Evolutionary conservation across 2,888 invertebrate species (phyloP).

Genomic region (Drosophila nr. perissopoda): DNA sequence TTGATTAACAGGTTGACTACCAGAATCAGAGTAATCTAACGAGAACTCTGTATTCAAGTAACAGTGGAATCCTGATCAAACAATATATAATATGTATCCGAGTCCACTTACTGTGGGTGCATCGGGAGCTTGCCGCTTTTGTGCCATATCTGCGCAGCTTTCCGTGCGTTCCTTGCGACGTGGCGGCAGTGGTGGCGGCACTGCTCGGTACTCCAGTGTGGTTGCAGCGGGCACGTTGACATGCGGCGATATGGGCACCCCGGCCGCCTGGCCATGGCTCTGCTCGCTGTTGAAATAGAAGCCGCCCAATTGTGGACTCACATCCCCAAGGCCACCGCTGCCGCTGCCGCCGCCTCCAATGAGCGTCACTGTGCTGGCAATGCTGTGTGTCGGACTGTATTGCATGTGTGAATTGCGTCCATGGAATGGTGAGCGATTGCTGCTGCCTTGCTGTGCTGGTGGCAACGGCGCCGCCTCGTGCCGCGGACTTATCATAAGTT

Average conservation of each 20-base stretch:
- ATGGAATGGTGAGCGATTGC: conserved; percentile 84
- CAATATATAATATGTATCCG: background rate
- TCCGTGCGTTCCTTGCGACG: conserved; percentile 83
- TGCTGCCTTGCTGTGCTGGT: conserved; percentile 62
- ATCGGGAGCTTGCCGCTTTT: conserved; percentile 88
- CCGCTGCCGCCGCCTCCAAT: conserved; percentile 38
- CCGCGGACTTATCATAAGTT: conserved; percentile 81
- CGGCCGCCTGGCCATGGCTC: conserved; percentile 43
- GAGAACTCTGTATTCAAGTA: background rate
- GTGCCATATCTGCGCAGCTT: conserved; percentile 82
- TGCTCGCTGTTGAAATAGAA: conserved; percentile 69
- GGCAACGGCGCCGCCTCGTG: conserved; percentile 75
- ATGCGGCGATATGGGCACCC: conserved; percentile 84
- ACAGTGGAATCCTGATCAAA: background rate
- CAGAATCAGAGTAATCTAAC: background rate
- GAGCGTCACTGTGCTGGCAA: conserved; percentile 68
- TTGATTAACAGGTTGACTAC: background rate
- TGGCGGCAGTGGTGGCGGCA: conserved; percentile 84
- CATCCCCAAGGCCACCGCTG: conserved; percentile 50
- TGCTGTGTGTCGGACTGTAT: conserved; percentile 78
- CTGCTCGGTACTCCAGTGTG: conserved; percentile 79
- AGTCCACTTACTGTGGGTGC: conserved; percentile 86
- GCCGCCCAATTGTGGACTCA: conserved; percentile 70
- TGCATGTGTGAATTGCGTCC: conserved; percentile 52
- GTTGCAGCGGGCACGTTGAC: conserved; percentile 84